Conservation (phyloP, 1,140 invertebrate genomes). For the Brachionus rotundiformis region DNA sequence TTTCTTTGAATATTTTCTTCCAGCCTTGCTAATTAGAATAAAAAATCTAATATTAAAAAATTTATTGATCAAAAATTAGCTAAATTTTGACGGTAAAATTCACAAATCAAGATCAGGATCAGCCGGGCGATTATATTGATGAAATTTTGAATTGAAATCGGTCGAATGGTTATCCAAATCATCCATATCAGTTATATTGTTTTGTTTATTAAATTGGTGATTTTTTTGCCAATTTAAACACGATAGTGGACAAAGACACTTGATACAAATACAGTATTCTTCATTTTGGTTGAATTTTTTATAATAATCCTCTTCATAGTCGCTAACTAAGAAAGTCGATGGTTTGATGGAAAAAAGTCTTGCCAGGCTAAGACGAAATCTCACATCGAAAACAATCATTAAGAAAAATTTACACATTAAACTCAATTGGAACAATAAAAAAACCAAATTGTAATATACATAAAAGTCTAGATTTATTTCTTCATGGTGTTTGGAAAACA, state of each 20-base stretch:
- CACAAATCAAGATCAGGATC: constrained; percentile 20
- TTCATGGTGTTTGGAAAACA: constrained; percentile 7
- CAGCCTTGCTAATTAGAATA: too few species aligned
- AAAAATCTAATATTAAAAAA: too few species aligned
- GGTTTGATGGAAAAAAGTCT: neutral
- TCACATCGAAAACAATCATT: neutral
- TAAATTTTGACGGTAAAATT: too few species aligned
- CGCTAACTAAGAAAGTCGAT: neutral
- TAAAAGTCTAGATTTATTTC: constrained; percentile 46
- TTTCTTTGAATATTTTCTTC: too few species aligned
- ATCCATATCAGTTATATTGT: neutral
- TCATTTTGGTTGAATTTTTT: neutral
- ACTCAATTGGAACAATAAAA: constrained; percentile 31
- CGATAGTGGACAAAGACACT: neutral
- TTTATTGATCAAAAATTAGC: neutral
- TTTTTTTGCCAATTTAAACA: neutral
- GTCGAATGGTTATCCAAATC: neutral
- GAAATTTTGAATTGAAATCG: constrained; percentile 39
- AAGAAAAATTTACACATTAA: constrained; percentile 32
- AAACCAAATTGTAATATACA: neutral
- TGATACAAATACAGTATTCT: neutral
- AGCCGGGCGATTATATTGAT: constrained; percentile 38
- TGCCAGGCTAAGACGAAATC: neutral
- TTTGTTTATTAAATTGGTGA: neutral
- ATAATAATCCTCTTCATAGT: neutral